Evolutionary conservation across 2,113 vertebrate species (phyloP).

Genomic region (Poecilia latipinna): DNA sequence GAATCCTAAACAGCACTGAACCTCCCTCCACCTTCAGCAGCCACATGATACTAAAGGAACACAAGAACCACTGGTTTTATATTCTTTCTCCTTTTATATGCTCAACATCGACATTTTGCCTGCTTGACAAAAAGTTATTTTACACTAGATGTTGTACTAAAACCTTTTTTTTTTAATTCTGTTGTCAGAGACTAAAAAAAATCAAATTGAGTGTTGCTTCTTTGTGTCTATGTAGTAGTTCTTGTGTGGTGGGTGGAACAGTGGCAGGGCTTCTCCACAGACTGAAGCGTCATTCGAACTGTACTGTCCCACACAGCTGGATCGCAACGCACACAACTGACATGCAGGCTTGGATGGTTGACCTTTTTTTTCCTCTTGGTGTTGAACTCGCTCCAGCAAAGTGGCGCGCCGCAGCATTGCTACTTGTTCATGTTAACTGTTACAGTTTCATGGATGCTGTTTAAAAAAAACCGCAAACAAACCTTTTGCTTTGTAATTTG

Average conservation of each 20-base stretch:
- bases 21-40: conserved; percentile 31
- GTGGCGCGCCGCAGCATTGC: conserved; percentile 36
- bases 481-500: conserved; percentile 14
- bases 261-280: conserved; percentile 36
- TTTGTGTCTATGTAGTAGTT: conserved; percentile 40
- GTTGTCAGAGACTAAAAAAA: conserved; percentile 8
- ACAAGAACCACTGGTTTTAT: conserved; percentile 10
- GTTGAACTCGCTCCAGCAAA: conserved; percentile 37
- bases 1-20: conserved; percentile 10
- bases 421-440: conserved; percentile 29
- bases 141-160: conserved; percentile 19
- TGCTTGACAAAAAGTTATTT: conserved; percentile 33
- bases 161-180: conserved; percentile 33
- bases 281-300: conserved; percentile 43
- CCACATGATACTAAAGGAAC: conserved; percentile 32
- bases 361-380: conserved; percentile 29
- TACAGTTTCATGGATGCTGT: conserved; percentile 23
- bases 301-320: conserved; percentile 13
- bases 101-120: conserved; percentile 35
- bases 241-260: conserved; percentile 30
- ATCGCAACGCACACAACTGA: conserved; percentile 35
- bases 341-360: conserved; percentile 39
- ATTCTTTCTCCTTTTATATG: conserved; percentile 19
- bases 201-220: conserved; percentile 25
- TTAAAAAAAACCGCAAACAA: conserved; percentile 1